These are phyloP conservation scores for Ylistrum balloti DNA, from an alignment of 1,140 invertebrate species.

Conservation along the genomic window DNA sequence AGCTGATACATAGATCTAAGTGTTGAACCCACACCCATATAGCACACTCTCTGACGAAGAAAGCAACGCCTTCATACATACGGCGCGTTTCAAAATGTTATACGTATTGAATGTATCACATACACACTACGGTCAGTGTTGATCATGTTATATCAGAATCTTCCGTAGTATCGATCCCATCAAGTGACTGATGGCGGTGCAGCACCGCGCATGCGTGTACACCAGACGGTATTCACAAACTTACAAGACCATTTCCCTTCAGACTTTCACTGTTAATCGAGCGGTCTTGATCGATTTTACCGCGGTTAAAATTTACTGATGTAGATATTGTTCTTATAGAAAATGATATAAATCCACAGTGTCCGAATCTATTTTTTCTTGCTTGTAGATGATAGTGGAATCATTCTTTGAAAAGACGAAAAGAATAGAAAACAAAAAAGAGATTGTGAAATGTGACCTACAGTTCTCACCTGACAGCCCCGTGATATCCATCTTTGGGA, in stretches of 20 bases:
- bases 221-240: neutral
- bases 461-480: constrained; percentile 87
- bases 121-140: neutral
- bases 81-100: neutral
- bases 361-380: no score
- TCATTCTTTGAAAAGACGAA: neutral
- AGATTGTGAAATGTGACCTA: neutral
- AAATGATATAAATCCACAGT: neutral
- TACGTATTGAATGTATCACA: neutral
- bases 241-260: no score
- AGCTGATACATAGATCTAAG: no score
- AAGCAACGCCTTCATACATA: no score
- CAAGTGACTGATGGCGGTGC: neutral
- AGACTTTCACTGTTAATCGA: no score
- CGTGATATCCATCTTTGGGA: constrained; percentile 93
- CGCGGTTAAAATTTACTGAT: neutral
- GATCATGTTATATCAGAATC: neutral
- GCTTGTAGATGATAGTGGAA: no score
- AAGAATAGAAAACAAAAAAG: neutral
- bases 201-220: neutral
- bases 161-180: neutral
- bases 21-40: no score
- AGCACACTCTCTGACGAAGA: no score
- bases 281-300: neutral
- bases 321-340: neutral